A percentile compares a stretch with the other conserved stretches of the same genome.
Evolutionary conservation across 2,888 invertebrate species (phyloP).

Genomic region (Dryadula phaetusa): DNA sequence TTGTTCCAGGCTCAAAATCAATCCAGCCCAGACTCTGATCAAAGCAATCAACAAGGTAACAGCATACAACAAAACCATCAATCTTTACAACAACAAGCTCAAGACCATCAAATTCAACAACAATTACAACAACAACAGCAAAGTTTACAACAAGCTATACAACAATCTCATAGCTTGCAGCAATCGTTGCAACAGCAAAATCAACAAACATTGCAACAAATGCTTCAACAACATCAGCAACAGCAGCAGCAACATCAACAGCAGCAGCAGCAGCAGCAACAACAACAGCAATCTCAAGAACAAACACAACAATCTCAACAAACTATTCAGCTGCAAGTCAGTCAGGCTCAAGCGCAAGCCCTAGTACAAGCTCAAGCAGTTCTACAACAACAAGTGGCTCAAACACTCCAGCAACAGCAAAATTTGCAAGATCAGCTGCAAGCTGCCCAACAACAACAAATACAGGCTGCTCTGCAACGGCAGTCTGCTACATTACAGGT

Average conservation of each 20-base stretch:
- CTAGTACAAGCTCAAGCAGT: constrained; percentile 77
- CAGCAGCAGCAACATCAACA: constrained; percentile 62
- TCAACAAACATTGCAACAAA: constrained; percentile 63
- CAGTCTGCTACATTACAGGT: constrained; percentile 79
- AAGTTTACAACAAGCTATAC: constrained; percentile 56
- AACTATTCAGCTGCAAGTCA: constrained; percentile 74
- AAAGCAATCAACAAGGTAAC: constrained; percentile 78
- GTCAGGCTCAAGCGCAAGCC: constrained; percentile 77
- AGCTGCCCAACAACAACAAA: constrained; percentile 78
- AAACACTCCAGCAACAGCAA: constrained; percentile 76
- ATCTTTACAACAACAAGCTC: constrained; percentile 66
- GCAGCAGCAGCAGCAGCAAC: constrained; percentile 61
- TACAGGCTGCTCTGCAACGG: constrained; percentile 77
- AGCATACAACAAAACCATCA: constrained; percentile 75
- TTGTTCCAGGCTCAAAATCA: constrained; percentile 82
- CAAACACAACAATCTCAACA: constrained; percentile 61
- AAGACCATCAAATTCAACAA: constrained; percentile 69
- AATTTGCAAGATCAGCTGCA: constrained; percentile 77
- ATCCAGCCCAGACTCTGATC: constrained; percentile 74
- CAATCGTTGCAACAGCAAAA: constrained; percentile 76
- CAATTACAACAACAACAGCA: constrained; percentile 76
- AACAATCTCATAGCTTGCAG: constrained; percentile 75
- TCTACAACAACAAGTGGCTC: constrained; percentile 77
- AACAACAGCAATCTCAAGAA: constrained; percentile 58
- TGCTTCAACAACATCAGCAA: constrained; percentile 62